Evolutionary conservation across 2,888 invertebrate species (phyloP).

Genomic region (Didymodactylos carnosus): DNA sequence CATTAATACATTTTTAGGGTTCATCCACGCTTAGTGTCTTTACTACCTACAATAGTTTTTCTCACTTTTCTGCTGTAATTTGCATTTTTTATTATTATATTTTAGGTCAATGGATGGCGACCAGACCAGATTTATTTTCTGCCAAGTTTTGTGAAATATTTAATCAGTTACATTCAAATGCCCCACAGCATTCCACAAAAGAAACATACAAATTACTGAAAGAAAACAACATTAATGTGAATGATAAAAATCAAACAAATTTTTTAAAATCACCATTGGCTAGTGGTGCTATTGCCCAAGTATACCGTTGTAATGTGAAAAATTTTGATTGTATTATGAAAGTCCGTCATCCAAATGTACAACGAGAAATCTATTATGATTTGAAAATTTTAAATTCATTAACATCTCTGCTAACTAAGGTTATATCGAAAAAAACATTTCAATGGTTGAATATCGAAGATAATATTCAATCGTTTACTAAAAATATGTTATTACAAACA

Average conservation of each 20-base stretch:
- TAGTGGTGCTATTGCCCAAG: constrained; percentile 40
- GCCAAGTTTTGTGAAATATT: constrained; percentile 34
- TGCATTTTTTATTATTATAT: too few relatives aligned
- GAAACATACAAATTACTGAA: constrained; percentile 27
- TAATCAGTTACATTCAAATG: constrained; percentile 29
- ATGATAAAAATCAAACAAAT: constrained; percentile 6
- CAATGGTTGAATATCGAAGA: neutral
- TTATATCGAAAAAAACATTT: neutral
- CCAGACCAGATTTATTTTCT: constrained; percentile 37
- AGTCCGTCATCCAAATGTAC: neutral
- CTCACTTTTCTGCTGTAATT: too few relatives aligned
- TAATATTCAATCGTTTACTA: neutral
- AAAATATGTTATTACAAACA: neutral
- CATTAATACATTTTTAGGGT: too few relatives aligned
- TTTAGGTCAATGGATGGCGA: constrained; percentile 41
- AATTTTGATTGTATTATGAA: neutral
- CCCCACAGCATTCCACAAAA: constrained; percentile 32
- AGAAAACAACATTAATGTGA: constrained; percentile 27
- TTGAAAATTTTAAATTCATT: neutral
- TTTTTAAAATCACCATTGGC: constrained; percentile 35
- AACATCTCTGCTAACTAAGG: neutral
- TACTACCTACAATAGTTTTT: too few relatives aligned
- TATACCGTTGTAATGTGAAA: constrained; percentile 19
- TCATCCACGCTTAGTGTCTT: too few relatives aligned
- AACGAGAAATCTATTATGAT: neutral